These are phyloP conservation scores for Ephialtes manifestator DNA, from an alignment of 2,888 invertebrate genomes.

Conservation along the genomic window DNA sequence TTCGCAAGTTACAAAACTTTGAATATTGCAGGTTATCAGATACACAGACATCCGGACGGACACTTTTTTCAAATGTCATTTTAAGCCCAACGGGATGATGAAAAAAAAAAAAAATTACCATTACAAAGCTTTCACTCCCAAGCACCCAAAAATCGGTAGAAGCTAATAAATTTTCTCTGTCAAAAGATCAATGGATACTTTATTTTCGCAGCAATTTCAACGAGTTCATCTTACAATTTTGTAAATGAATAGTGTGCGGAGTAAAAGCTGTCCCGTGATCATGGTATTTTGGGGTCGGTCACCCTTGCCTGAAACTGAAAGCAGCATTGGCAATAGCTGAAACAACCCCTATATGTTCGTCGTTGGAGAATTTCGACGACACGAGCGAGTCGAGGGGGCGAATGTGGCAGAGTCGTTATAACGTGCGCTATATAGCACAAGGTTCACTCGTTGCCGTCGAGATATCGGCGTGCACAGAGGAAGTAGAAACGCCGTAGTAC, in stretches of 20 bases:
- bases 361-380: conserved; percentile 63
- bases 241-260: conserved; percentile 36
- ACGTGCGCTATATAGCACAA: conserved; percentile 30
- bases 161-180: neutral
- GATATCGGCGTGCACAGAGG: conserved; percentile 62
- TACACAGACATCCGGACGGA: too few species aligned
- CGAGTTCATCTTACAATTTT: conserved; percentile 43
- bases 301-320: conserved; percentile 47
- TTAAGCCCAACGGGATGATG: too few species aligned
- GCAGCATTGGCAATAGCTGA: conserved; percentile 26
- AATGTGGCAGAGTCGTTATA: conserved; percentile 59
- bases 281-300: conserved; percentile 33
- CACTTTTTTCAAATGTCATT: too few species aligned
- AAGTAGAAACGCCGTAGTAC: conserved; percentile 33
- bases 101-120: too few species aligned
- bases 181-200: neutral
- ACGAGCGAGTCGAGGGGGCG: conserved; percentile 49
- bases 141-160: neutral
- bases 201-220: conserved; percentile 6
- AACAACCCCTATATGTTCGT: conserved; percentile 26
- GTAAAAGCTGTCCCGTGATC: conserved; percentile 28
- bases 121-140: neutral
- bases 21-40: too few species aligned
- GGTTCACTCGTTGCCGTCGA: conserved; percentile 59
- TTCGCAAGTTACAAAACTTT: too few species aligned